Conservation (phyloP, 2,888 invertebrate species). For the Toxonevra muliebris region DNA sequence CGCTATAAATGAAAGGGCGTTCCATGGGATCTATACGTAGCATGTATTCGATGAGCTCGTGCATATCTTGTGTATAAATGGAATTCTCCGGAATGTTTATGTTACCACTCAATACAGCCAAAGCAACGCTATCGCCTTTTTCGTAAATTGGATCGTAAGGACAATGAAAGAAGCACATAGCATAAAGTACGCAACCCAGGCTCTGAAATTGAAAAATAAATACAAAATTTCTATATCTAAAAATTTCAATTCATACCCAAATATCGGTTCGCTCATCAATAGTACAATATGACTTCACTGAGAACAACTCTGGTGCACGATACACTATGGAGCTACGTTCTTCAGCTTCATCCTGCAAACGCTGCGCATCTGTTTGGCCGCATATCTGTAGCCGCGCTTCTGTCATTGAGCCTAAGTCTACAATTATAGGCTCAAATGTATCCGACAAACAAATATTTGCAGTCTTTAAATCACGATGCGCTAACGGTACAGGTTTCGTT, state of each 20-base stretch:
- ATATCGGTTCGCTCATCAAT: slow-evolving; percentile 87
- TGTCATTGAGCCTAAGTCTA: slow-evolving; percentile 82
- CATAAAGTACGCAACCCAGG: slow-evolving; percentile 85
- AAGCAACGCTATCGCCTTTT: slow-evolving; percentile 85
- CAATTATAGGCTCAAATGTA: slow-evolving; percentile 77
- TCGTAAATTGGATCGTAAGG: slow-evolving; percentile 87
- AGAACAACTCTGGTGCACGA: slow-evolving; percentile 87
- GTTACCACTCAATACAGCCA: slow-evolving; percentile 82
- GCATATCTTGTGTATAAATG: slow-evolving; percentile 74
- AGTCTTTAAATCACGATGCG: slow-evolving; percentile 87
- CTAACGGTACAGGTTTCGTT: slow-evolving; percentile 76
- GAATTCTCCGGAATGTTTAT: slow-evolving; percentile 76
- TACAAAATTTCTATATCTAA: background rate
- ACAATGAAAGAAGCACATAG: slow-evolving; percentile 84
- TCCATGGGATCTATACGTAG: slow-evolving; percentile 79
- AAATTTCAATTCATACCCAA: slow-evolving; percentile 68
- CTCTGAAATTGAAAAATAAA: slow-evolving; percentile 68
- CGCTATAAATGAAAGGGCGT: slow-evolving; percentile 78
- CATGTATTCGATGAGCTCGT: slow-evolving; percentile 75
- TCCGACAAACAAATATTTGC: slow-evolving; percentile 82
- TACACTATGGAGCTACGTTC: slow-evolving; percentile 90
- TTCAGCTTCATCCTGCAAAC: slow-evolving; percentile 80
- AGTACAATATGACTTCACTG: slow-evolving; percentile 81
- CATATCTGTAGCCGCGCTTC: slow-evolving; percentile 72
- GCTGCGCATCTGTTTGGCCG: slow-evolving; percentile 75